Conservation (phyloP, 2,113 vertebrate species). For the Onychorhynchus coronatus region DNA sequence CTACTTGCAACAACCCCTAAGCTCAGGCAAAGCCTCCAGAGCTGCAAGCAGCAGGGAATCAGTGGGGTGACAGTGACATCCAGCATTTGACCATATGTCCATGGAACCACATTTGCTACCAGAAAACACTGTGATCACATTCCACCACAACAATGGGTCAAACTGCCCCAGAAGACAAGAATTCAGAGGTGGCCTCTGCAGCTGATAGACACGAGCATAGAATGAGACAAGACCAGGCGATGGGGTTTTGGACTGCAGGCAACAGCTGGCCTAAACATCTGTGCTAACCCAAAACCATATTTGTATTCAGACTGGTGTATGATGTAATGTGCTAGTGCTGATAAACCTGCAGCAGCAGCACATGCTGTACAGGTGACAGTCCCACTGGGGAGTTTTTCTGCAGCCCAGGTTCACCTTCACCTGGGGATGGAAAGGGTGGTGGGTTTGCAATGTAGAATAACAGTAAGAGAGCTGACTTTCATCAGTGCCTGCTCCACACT, state of each 20-base stretch:
- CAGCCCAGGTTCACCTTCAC: background rate
- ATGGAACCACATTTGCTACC: background rate
- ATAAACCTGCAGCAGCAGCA: background rate
- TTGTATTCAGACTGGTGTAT: background rate
- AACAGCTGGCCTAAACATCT: background rate
- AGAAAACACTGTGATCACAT: background rate
- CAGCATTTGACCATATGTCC: background rate
- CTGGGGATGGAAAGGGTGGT: background rate
- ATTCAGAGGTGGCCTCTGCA: background rate
- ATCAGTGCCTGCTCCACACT: background rate
- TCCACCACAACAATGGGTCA: background rate
- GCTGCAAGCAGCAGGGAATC: background rate
- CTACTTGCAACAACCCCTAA: background rate
- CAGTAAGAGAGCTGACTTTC: background rate
- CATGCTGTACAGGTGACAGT: rapidly evolving
- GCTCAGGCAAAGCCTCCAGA: background rate
- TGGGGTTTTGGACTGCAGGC: background rate
- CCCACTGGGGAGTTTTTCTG: background rate
- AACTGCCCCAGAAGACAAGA: background rate
- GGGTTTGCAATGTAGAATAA: background rate
- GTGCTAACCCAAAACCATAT: background rate
- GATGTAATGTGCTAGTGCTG: rapidly evolving
- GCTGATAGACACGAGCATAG: background rate
- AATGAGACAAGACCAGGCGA: background rate
- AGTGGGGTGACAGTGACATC: background rate